phyloP scores from a whole-genome alignment of 1,140 invertebrate genomes.

The Panagrolaimus sp. region DNA sequence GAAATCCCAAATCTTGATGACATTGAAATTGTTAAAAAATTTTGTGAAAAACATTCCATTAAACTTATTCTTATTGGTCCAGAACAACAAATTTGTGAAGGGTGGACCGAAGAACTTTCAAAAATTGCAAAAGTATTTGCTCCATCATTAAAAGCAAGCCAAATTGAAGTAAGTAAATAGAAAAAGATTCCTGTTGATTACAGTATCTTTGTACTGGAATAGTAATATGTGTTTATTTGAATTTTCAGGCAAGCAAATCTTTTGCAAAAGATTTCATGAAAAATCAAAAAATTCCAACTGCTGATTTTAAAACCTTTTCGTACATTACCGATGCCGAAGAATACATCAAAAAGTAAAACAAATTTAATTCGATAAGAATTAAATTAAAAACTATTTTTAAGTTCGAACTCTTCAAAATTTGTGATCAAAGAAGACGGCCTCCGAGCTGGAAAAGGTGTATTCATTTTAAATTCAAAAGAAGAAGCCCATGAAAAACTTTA shows the following conservation, averaged over 20 bases:
- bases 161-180: slow-evolving; percentile 13
- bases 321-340: slow-evolving; percentile 71
- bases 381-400: slow-evolving; percentile 40
- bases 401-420: slow-evolving; percentile 63
- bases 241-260: slow-evolving; percentile 67
- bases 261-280: slow-evolving; percentile 92
- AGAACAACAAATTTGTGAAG: slow-evolving; percentile 84
- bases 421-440: slow-evolving; percentile 90
- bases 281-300: slow-evolving; percentile 80
- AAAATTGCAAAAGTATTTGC: slow-evolving; percentile 41
- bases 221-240: no score
- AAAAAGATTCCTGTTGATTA: no score
- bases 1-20: slow-evolving; percentile 61
- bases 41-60: slow-evolving; percentile 72
- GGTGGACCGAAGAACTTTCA: slow-evolving; percentile 49
- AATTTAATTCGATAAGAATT: slow-evolving; percentile 17
- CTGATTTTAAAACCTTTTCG: slow-evolving; percentile 75
- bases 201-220: no score
- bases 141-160: slow-evolving; percentile 38
- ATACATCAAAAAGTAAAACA: slow-evolving; percentile 71
- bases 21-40: slow-evolving; percentile 66
- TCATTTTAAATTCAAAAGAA: slow-evolving; percentile 18
- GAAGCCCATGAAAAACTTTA: slow-evolving; percentile 37
- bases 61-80: slow-evolving; percentile 81
- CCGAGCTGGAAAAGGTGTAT: slow-evolving; percentile 89